A percentile compares a stretch with the other conserved stretches of the same genome.
Conservation (phyloP, 2,888 invertebrate species). For the Cosmia trapezina region DNA sequence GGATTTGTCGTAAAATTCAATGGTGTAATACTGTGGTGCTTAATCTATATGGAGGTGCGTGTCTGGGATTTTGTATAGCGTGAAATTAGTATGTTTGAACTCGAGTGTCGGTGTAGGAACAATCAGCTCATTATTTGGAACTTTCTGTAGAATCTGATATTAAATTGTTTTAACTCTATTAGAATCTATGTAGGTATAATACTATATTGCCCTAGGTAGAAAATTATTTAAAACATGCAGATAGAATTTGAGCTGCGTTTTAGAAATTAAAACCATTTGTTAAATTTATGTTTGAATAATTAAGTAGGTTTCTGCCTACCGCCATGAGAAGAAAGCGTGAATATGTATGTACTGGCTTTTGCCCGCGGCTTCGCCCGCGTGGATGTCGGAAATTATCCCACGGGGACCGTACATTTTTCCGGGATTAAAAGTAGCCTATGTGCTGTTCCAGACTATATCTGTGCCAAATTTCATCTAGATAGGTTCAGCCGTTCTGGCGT, state of each 20-base stretch:
- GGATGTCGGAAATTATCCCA: no score
- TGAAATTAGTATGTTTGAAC: slow-evolving; percentile 31
- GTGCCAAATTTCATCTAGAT: no score
- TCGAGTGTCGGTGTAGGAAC: slow-evolving; percentile 23
- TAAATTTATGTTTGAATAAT: no score
- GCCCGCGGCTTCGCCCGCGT: no score
- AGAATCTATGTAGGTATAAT: background rate
- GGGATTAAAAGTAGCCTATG: no score
- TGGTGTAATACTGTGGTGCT: slow-evolving; percentile 51
- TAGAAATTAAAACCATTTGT: slow-evolving; percentile 4
- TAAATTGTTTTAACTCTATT: slow-evolving; percentile 9
- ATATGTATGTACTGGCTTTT: no score
- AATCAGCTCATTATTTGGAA: slow-evolving; percentile 46
- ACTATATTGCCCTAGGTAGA: slow-evolving; percentile 1
- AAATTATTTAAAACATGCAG: background rate
- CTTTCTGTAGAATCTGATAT: slow-evolving; percentile 14
- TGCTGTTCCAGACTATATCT: no score
- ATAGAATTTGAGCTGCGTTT: background rate
- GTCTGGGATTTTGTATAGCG: slow-evolving; percentile 28
- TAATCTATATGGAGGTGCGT: slow-evolving; percentile 53
- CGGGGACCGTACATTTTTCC: no score
- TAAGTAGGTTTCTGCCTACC: no score
- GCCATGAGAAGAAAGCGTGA: no score
- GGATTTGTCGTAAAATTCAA: slow-evolving; percentile 75
- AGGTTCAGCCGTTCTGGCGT: no score